A percentile compares a stretch with the other conserved stretches of the same genome.
These are phyloP conservation scores for Clytia hemisphaerica DNA, from an alignment of 30 jellyfish, hydroid and myxozoan species.

Conservation along the genomic window DNA sequence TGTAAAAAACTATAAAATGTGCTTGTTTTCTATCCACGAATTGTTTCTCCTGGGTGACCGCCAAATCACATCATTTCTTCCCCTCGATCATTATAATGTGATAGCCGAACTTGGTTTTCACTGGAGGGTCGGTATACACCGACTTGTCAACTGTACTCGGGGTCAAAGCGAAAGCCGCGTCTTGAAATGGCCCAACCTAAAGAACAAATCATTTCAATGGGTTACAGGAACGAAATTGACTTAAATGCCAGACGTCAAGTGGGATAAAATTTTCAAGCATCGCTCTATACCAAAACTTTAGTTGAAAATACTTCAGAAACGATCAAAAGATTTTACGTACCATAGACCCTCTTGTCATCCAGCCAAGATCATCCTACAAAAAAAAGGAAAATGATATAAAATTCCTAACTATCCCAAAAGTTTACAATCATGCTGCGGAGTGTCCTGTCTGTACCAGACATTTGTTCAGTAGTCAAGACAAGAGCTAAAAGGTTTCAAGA, in stretches of 20 bases:
- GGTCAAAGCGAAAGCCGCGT: conserved; percentile 91
- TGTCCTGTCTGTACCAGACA: no score
- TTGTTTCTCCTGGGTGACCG: no score
- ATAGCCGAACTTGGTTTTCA: conserved; percentile 87
- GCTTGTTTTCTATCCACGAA: no score
- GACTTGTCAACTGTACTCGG: conserved; percentile 98
- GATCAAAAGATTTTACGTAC: conserved; percentile 26
- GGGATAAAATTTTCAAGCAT: not conserved
- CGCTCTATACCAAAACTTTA: not conserved
- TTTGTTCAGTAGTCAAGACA: no score
- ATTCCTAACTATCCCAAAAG: no score
- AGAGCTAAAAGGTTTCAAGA: no score
- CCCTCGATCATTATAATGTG: conserved; percentile 98
- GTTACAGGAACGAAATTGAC: not conserved
- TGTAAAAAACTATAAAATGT: no score
- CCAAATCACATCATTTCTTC: conserved; percentile 46
- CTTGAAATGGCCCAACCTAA: conserved; percentile 99
- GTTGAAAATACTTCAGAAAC: not conserved
- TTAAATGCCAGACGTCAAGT: no score
- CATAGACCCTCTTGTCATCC: conserved; percentile 98
- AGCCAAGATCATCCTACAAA: conserved; percentile 94
- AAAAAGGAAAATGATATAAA: not conserved
- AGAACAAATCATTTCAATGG: not conserved
- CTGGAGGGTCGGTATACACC: conserved; percentile 91
- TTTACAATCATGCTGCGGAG: no score